phyloP scores from a whole-genome alignment of 2,113 vertebrate genomes.

The Aythya baeri region DNA sequence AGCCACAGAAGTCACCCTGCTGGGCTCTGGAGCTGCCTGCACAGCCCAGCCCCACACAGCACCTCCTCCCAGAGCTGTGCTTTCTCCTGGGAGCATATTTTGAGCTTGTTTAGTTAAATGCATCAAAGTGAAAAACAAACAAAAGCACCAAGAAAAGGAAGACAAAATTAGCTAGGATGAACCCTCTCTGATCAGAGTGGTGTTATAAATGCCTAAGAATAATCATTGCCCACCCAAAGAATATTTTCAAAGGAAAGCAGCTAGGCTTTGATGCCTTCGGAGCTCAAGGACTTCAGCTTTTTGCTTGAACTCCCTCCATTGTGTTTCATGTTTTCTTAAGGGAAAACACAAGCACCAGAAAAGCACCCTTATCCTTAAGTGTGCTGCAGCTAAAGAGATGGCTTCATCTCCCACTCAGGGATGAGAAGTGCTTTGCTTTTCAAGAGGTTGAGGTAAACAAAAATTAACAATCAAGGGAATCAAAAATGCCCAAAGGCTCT shows the following conservation, averaged over 20 bases:
- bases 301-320: constrained; percentile 27
- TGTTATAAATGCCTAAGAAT: constrained; percentile 26
- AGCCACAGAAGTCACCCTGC: background rate
- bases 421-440: constrained; percentile 39
- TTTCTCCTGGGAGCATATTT: background rate
- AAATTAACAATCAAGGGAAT: constrained; percentile 45
- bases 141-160: background rate
- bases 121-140: constrained; percentile 17
- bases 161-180: constrained; percentile 46
- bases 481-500: constrained; percentile 13
- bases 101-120: constrained; percentile 15
- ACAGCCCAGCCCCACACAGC: background rate
- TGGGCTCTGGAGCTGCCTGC: background rate
- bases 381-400: constrained; percentile 26
- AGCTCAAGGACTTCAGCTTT: constrained; percentile 28
- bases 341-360: constrained; percentile 34
- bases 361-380: constrained; percentile 26
- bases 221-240: constrained; percentile 34
- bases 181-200: background rate
- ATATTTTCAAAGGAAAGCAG: constrained; percentile 54
- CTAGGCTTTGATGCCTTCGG: constrained; percentile 57
- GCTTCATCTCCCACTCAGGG: constrained; percentile 20
- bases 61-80: background rate
- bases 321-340: constrained; percentile 53
- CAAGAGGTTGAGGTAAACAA: constrained; percentile 40